Evolutionary conservation across 2,888 invertebrate genomes (phyloP), one percentile per base, ranked within the genome.

Genomic region (Drosophila falleni): DNA sequence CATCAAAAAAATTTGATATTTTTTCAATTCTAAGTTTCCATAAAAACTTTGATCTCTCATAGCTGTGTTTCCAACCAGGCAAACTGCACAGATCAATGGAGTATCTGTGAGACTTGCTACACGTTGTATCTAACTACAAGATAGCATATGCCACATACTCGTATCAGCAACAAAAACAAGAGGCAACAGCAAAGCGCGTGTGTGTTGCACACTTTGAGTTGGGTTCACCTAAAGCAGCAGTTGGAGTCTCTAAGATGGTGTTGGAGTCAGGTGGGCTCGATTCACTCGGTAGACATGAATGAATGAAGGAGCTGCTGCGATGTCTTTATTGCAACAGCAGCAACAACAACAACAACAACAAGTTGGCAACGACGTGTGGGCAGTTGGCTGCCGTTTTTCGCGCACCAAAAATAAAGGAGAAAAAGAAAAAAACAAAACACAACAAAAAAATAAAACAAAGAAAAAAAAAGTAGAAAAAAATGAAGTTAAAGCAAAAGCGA

Each of bases 361-460:
- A 42, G 19, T 41, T 35, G 37, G 19, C 51, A 16, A 26, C 53
- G 58, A 74, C 72, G 84, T 83, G 85, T 83, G 87, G 83, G 83
- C 87, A 84, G 83, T 85, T 76, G 73, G 72, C 82, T 87, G 88
- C 82, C 69, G 79, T 82, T 87, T 80, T 70, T 83, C 78, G 84
- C 75, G 82, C 76, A 70, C 55, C 64, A 35, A 70, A 78, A 74
- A 41, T 4, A 50, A 6, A 62, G 35, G 53, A 58, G 16, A n/a
- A 55, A 44, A 46, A 31, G 39, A 29, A 50, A 53, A 4, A 6
- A 59, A 23, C 53, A 58, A 15, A n/a, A 55, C 39, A 46, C 15
- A 33, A 19, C 46, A 47, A 44, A 63, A 41, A 37, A 13, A 62
- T 19, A 23, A 29, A 1, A 46, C n/a, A 31, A 3, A 9, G 9